phyloP scores from a whole-genome alignment of 92 coral and sea anemone genomes.

The Palythoa grandiflora region DNA sequence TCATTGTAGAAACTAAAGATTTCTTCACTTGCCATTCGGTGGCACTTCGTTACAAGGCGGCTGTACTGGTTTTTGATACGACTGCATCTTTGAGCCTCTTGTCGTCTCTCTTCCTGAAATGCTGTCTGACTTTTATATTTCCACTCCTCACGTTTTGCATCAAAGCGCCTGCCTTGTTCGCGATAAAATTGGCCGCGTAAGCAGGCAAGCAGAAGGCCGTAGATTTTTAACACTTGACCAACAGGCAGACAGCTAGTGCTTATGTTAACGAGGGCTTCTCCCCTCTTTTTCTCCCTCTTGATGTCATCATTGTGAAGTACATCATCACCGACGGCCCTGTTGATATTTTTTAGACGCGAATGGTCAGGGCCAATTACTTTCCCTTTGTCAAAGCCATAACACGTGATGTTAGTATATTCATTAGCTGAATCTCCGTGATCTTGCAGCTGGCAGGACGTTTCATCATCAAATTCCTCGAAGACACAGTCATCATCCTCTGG shows the following conservation, averaged over 20 bases:
- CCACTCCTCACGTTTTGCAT: slow-evolving; percentile 59
- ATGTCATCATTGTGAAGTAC: slow-evolving; percentile 23
- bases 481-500: neutral
- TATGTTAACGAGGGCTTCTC: neutral
- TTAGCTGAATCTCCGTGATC: neutral
- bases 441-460: neutral
- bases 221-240: slow-evolving; percentile 17
- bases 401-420: slow-evolving; percentile 8
- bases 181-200: slow-evolving; percentile 59
- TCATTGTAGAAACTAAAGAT: slow-evolving; percentile 50
- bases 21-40: slow-evolving; percentile 57
- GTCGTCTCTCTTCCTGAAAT: neutral
- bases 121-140: slow-evolving; percentile 30
- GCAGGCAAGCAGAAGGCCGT: slow-evolving; percentile 46
- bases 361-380: slow-evolving; percentile 45
- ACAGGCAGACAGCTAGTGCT: neutral
- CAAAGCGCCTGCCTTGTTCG: slow-evolving; percentile 49
- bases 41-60: slow-evolving; percentile 30
- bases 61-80: slow-evolving; percentile 50
- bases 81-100: slow-evolving; percentile 21
- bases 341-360: slow-evolving; percentile 39
- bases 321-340: slow-evolving; percentile 32
- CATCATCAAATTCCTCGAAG: neutral
- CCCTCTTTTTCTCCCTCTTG: neutral
- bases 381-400: slow-evolving; percentile 9